Base-by-base conservation (phyloP, 2,888 invertebrate genomes). In the Ophion ventricosus region DNA sequence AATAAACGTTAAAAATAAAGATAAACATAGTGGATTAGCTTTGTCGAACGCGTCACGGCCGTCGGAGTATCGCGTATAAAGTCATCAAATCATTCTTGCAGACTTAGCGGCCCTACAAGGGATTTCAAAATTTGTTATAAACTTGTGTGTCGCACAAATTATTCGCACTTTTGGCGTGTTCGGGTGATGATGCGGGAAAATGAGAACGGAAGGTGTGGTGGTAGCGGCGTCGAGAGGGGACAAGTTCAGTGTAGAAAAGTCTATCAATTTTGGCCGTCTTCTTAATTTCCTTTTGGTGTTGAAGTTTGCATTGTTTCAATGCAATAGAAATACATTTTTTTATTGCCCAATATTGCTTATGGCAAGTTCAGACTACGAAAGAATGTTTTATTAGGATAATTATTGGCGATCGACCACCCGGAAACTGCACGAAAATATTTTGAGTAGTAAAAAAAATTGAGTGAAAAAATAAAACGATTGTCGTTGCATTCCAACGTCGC, bases 241-340 rank as follows among this genome's bases (percentile, higher is more conserved):
- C 73, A 43, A 64, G 69, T 80, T 73, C 57, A 80, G 72, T 81
- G 84, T 81, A 84, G 81, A 81, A 81, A 81, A 59, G 81, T 57
- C 69, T 67, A 77, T 25, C 43, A 57, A 75, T 73, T 74, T 84
- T 69, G 64, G 74, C 74, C 78, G 81, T 76, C 66, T 80, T 40
- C 64, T n/a, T 11, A 40, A 11, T 35, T n/a, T 10, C n/a, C 23
- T 56, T 64, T 10, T 10, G 7, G 20, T 10, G 11, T 43, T 49
- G 10, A 40, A 26, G 1, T 54, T 23, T 29, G 17, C 26, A 29
- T 57, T 63, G 11, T 17, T 23, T 20, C 23, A 43, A 43, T 11
- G n/a, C 29, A 3, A 29, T 72, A 20, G 8, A 25, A 14, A n/a
- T n/a, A 10, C 11, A n/a, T 43, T 14, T 2, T 3, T 29, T n/a